These are phyloP conservation scores for Sebastes alutus DNA, from an alignment of 2,797 vertebrate genomes.

Conservation along the genomic window DNA sequence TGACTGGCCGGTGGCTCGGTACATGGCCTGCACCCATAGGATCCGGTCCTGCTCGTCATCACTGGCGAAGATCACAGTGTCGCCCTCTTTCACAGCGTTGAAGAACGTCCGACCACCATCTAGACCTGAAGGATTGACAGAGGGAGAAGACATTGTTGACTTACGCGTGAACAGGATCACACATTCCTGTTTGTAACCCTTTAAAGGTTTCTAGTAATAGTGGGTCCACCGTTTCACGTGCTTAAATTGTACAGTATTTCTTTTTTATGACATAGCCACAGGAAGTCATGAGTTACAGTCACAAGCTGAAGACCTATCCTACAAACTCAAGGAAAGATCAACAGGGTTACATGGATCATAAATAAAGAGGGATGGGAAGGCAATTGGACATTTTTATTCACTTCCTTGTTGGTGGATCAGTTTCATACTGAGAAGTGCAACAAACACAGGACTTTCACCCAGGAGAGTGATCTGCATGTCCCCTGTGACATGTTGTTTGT, in stretches of 20 bases:
- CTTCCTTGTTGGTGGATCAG: neutral
- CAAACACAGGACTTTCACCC: no score
- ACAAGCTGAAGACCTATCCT: neutral
- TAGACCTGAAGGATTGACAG: conserved; percentile 82
- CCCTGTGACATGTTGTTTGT: no score
- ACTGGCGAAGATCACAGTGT: conserved; percentile 98
- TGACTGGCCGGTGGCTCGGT: conserved; percentile 96
- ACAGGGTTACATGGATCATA: neutral
- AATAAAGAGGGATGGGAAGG: neutral
- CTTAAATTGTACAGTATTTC: neutral
- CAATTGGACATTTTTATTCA: neutral
- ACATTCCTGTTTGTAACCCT: neutral
- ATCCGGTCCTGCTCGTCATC: conserved; percentile 98
- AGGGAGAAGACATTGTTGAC: neutral
- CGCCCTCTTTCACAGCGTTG: conserved; percentile 97
- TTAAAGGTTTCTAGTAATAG: neutral
- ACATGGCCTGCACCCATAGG: conserved; percentile 99
- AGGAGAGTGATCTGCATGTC: no score
- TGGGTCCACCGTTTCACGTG: neutral
- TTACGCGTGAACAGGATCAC: neutral
- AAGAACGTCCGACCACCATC: conserved; percentile 97
- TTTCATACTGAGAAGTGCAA: neutral
- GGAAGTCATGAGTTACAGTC: neutral
- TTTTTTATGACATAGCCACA: neutral
- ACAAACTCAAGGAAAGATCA: neutral